These are phyloP conservation scores for Cataglyphis rosenhaueri DNA, from an alignment of 2,888 invertebrate genomes.

Conservation along the genomic window DNA sequence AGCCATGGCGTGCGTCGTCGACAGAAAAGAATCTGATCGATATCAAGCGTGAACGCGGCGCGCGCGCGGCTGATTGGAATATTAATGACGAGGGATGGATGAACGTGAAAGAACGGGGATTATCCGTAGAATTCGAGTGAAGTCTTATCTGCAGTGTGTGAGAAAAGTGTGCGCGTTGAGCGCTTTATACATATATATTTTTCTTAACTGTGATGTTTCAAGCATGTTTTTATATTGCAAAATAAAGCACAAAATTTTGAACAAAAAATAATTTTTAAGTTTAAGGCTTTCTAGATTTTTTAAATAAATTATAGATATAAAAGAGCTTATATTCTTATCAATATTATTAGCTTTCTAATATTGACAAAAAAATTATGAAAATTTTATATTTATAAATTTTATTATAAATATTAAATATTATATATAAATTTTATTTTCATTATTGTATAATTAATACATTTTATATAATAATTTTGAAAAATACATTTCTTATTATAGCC, in stretches of 20 bases:
- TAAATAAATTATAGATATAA: neutral
- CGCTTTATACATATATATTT: neutral
- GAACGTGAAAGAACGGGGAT: conserved; percentile 28
- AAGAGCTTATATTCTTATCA: neutral
- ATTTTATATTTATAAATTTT: neutral
- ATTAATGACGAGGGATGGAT: conserved; percentile 57
- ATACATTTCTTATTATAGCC: neutral
- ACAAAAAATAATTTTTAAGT: neutral
- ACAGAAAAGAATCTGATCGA: conserved; percentile 65
- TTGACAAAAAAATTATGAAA: neutral
- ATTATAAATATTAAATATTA: no score
- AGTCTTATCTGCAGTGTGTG: neutral
- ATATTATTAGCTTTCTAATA: neutral
- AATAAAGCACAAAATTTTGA: neutral
- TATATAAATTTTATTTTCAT: neutral
- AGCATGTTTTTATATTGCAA: neutral
- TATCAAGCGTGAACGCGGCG: conserved; percentile 58
- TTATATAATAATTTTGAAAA: neutral
- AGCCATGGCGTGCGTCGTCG: conserved; percentile 12
- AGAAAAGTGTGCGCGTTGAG: no score
- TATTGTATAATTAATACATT: neutral
- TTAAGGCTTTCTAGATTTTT: neutral
- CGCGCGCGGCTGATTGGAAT: conserved; percentile 67
- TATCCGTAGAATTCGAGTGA: conserved; percentile 9
- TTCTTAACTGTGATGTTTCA: neutral